Evolutionary conservation across 2,888 invertebrate species (phyloP).

Genomic region (Sphinx pinastri): DNA sequence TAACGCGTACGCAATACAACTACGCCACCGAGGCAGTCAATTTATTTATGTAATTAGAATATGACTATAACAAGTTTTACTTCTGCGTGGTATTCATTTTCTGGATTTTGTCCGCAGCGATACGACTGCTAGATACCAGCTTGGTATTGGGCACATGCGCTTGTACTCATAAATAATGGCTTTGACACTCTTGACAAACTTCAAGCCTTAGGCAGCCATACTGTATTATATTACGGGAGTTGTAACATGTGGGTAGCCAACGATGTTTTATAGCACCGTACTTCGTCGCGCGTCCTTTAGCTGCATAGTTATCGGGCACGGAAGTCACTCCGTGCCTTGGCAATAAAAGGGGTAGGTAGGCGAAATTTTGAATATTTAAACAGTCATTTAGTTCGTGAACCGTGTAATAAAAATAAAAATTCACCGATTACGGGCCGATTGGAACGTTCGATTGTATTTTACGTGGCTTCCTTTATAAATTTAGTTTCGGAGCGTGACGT

Average conservation of each 20-base stretch:
- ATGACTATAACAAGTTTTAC: too few relatives aligned
- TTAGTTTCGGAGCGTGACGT: not conserved
- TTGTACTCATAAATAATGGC: too few relatives aligned
- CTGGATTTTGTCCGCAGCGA: too few relatives aligned
- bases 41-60: too few relatives aligned
- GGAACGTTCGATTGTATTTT: conserved; percentile 56
- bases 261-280: not conserved
- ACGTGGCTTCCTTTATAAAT: conserved; percentile 54
- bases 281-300: conserved; percentile 4
- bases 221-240: not conserved
- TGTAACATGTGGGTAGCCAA: too few relatives aligned
- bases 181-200: too few relatives aligned
- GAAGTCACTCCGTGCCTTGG: conserved; percentile 52
- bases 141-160: too few relatives aligned
- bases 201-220: not conserved
- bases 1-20: too few relatives aligned
- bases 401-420: conserved; percentile 60
- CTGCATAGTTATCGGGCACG: conserved; percentile 42
- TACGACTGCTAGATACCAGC: too few relatives aligned
- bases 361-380: conserved; percentile 72
- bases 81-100: too few relatives aligned
- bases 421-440: conserved; percentile 56
- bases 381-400: conserved; percentile 44
- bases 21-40: too few relatives aligned
- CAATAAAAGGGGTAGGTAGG: conserved; percentile 68